Percentiles rank a stretch among this genome's conserved stretches.
Evolutionary conservation across 2,113 vertebrate genomes (phyloP).

Genomic region (Actenoides hombroni): DNA sequence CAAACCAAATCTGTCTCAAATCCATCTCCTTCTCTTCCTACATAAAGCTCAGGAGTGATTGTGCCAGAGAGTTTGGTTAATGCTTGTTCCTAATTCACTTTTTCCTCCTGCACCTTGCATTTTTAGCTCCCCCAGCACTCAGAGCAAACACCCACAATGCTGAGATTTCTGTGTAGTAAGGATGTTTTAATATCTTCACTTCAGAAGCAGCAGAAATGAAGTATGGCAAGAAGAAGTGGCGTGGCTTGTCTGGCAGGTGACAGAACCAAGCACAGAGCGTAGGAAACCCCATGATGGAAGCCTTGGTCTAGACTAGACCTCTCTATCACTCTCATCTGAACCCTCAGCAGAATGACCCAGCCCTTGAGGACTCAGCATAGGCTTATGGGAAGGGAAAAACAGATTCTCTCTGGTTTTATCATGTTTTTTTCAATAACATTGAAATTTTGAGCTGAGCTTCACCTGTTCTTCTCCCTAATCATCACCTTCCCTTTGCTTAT

Average conservation of each 20-base stretch:
- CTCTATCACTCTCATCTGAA: neutral
- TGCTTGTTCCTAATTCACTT: neutral
- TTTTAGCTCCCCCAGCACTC: neutral
- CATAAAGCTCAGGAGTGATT: neutral
- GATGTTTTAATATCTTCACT: neutral
- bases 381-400: neutral
- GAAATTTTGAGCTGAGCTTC: conserved; percentile 47
- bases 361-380: neutral
- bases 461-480: conserved; percentile 3
- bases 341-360: neutral
- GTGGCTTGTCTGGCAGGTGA: neutral
- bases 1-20: neutral
- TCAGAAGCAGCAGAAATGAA: neutral
- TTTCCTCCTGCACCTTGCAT: neutral
- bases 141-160: neutral
- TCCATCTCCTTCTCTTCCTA: neutral
- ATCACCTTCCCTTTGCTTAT: conserved; percentile 26
- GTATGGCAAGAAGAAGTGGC: neutral
- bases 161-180: neutral
- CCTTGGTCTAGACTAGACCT: neutral
- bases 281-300: neutral
- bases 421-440: neutral
- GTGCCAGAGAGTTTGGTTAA: neutral
- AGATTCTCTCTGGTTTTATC: neutral
- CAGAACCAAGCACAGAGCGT: neutral